Conservation (phyloP, 2,113 vertebrate species). For the Sprattus sprattus region DNA sequence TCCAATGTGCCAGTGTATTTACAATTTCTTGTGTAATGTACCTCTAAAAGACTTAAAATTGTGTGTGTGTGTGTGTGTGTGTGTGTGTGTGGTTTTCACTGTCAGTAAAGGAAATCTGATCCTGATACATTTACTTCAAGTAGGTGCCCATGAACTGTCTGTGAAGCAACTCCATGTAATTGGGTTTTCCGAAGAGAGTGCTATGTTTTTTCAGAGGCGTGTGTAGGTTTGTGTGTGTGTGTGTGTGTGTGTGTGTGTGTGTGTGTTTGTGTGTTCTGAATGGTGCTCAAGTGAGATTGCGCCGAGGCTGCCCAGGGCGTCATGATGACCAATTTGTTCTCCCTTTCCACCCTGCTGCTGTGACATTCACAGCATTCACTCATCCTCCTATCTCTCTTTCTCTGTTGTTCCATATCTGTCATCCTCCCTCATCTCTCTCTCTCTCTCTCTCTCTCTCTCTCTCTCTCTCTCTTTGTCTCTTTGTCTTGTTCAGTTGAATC, state of each 20-base stretch:
- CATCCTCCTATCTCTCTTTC: neutral
- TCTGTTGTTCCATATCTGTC: too few relatives aligned
- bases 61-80: too few relatives aligned
- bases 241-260: neutral
- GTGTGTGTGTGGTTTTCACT: neutral
- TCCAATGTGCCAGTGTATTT: too few relatives aligned
- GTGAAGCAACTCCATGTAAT: neutral
- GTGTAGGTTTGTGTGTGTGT: neutral
- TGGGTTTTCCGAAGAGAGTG: neutral
- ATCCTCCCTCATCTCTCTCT: neutral
- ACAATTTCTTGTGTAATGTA: too few relatives aligned
- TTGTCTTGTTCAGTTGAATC: neutral
- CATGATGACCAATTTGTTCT: slow-evolving; percentile 5
- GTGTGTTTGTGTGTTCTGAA: neutral
- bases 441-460: neutral
- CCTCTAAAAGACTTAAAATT: too few relatives aligned
- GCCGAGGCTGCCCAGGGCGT: neutral
- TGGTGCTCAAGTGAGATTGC: neutral
- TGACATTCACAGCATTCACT: slow-evolving; percentile 14
- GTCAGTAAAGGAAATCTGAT: neutral
- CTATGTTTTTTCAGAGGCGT: neutral
- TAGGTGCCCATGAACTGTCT: neutral
- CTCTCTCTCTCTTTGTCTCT: neutral
- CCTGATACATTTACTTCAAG: neutral
- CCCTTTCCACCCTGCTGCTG: neutral